Evolutionary conservation across 2,113 vertebrate genomes (phyloP), one percentile per base, ranked within the genome.

Genomic region (Eudyptes chrysolophus): DNA sequence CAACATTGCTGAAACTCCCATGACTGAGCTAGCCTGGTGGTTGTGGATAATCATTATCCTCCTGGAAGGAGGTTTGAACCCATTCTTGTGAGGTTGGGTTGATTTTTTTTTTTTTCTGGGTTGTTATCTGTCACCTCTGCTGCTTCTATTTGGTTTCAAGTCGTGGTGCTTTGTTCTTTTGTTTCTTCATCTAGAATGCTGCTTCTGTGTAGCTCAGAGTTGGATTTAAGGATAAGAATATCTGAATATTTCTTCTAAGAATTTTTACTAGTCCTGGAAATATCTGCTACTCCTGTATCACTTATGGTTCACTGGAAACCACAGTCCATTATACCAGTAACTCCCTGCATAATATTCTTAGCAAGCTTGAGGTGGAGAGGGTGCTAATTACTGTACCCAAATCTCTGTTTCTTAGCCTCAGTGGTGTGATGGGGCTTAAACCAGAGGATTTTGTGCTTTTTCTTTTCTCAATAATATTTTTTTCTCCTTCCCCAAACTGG

Each of bases 1-100:
- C 64, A 34, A 0, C 9, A 0, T 4, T 4, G 21, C 72, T 49
- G 14, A 42, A 58, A 24, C 38, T 38, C 30, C 30, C 32, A 1
- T 34, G 18, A 66, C 64, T 34, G 61, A 76, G 21, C 32, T 66
- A 22, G n/a, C 76, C 55, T 74, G 51, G 6, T 7, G 32, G 19
- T 9, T 57, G 25, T 72, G 42, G 34, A 19, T 52, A 36, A 15
- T 52, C 11, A 2, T 27, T 36, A 40, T 27, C 36, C 32, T 90
- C 48, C 55, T 87, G 46, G 13, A 3, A n/a, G 69, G 75, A 48
- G 16, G 3, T 30, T 62, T 94, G 36, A 21, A 61, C 30, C 14
- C 11, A 3, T 75, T 87, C 11, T 29, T 36, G 9, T 60, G 32
- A 27, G 12, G 3, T 8, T 83, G 16, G 36, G 24, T 32, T 58